phyloP scores from a whole-genome alignment of 2,113 vertebrate genomes.

The Bagarius yarrelli region DNA sequence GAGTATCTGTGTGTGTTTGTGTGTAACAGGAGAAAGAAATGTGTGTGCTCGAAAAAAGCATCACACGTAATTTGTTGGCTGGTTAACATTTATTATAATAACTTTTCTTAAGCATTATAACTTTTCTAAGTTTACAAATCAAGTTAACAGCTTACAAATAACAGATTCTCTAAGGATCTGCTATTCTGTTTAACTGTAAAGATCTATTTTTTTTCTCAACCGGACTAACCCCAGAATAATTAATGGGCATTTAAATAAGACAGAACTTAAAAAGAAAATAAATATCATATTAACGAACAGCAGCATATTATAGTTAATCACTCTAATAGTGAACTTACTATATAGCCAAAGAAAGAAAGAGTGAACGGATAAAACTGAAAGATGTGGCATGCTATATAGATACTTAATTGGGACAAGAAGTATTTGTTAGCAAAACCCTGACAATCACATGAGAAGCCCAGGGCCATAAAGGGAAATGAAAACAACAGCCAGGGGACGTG shows the following conservation, averaged over 20 bases:
- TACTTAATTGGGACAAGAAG: constrained; percentile 26
- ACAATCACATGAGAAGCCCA: constrained; percentile 34
- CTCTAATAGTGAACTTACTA: background rate
- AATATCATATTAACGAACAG: background rate
- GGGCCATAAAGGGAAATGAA: constrained; percentile 5
- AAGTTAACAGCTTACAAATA: background rate
- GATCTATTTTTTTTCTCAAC: too few relatives aligned
- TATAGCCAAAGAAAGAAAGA: background rate
- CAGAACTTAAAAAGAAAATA: background rate
- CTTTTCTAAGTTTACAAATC: background rate
- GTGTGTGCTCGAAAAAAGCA: background rate
- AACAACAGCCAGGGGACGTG: background rate
- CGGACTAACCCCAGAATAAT: background rate
- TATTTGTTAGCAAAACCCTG: constrained; percentile 13
- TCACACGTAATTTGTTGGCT: background rate
- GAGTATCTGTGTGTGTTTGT: constrained; percentile 60
- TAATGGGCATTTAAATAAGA: background rate
- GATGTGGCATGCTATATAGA: constrained; percentile 6
- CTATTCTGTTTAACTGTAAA: too few relatives aligned
- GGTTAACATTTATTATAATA: background rate
- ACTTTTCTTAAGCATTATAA: background rate
- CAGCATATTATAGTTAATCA: background rate
- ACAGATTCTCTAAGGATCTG: background rate
- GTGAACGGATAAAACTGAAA: background rate
- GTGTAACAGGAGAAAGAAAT: constrained; percentile 37